Base-by-base conservation (phyloP, 2,888 invertebrate species). In the Leucophora obtusa region DNA sequence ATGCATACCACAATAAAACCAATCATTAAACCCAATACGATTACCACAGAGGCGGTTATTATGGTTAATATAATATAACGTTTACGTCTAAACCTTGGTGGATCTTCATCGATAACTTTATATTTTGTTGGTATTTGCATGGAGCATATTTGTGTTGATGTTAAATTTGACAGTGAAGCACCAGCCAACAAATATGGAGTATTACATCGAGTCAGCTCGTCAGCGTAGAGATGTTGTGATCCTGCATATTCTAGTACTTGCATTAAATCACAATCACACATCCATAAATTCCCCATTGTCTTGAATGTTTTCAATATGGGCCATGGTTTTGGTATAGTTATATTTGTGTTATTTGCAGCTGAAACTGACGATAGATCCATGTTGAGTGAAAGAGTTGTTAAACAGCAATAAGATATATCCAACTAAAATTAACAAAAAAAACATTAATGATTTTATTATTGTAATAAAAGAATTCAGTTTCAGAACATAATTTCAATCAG, bases 241-340 rank as follows among this genome's bases (percentile, higher is more conserved):
- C 87, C 88, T 14, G 85, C 83, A 33, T 83, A 84, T 75, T 88
- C 86, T 10, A 92, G 82, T 5, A 90, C 87, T 70, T 86, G 84
- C 53, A 89, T 60, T 62, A 90, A 80, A 2, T 85, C 86, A 86
- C 94, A 94, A 86, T 93, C 92, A 86, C 94, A 94, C 51, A 92
- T 88, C 92, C 94, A 93, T 68, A 91, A 92, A 90, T 94, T 94
- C n/a, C 92, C 92, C 1, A 91, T 90, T 87, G 94, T 91, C 82
- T 92, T 92, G 59, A 94, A 86, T 7, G 90, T 89, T 21, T 91
- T 91, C 71, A 94, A 85, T 58, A 92, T 87, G 1, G 90, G 85
- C 89, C 90, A 91, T 17, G 83, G 84, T 14, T 43, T 58, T 9
- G 66, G 59, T 8, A 69, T 17, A 1, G 77, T 83, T 5, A 72